These are phyloP conservation scores for Anthophora plumipes DNA, from an alignment of 2,888 invertebrate species.

Conservation along the genomic window DNA sequence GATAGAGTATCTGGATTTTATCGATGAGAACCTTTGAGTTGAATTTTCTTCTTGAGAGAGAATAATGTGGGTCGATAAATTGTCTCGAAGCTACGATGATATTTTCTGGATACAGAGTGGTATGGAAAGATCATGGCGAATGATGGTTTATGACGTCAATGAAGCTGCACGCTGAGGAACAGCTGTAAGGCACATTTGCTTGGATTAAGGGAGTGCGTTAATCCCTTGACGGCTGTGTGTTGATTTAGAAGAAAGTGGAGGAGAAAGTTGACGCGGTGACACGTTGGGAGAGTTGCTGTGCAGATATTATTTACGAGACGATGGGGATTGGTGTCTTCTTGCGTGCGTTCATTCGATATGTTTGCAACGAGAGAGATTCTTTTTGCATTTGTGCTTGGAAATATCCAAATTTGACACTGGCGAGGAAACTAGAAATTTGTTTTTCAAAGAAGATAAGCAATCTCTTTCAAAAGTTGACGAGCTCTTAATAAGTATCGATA, in stretches of 20 bases:
- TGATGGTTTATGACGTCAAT: background rate
- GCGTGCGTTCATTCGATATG: too few relatives aligned
- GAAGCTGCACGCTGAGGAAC: background rate
- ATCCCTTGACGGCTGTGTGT: slow-evolving; percentile 13
- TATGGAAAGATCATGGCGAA: background rate
- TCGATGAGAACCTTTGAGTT: background rate
- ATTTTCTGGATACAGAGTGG: background rate
- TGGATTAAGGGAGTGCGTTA: slow-evolving; percentile 1
- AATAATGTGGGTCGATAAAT: background rate
- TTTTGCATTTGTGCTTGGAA: too few relatives aligned
- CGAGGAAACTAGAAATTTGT: too few relatives aligned
- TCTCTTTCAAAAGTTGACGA: too few relatives aligned
- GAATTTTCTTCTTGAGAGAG: background rate
- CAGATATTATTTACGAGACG: background rate
- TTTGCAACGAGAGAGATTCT: too few relatives aligned
- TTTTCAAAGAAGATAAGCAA: too few relatives aligned
- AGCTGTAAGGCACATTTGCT: slow-evolving; percentile 23
- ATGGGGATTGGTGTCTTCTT: background rate
- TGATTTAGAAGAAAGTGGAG: slow-evolving; percentile 7
- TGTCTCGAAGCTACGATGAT: background rate
- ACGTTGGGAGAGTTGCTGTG: background rate
- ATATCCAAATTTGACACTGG: too few relatives aligned
- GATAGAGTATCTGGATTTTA: background rate
- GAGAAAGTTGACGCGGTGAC: slow-evolving; percentile 1
- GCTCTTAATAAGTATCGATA: too few relatives aligned